Percentiles rank a stretch among this genome's conserved stretches.
Evolutionary conservation across 2,888 invertebrate species (phyloP).

Genomic region (Nymphalis urticae): DNA sequence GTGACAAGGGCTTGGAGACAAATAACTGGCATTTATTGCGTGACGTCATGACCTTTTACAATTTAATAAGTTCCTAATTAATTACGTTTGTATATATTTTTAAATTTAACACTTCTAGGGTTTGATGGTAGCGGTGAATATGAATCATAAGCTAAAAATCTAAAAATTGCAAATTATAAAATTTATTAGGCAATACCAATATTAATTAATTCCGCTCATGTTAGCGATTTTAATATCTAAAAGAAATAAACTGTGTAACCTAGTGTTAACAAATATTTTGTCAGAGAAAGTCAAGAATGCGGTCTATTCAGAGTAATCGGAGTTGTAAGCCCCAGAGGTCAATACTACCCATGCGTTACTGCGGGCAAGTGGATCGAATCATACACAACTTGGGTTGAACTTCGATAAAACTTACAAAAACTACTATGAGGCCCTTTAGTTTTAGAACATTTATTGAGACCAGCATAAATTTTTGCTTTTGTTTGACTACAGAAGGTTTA

Average conservation of each 20-base stretch:
- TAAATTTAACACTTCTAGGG: background rate
- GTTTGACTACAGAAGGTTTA: too few species aligned
- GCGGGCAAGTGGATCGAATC: background rate
- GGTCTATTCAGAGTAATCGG: background rate
- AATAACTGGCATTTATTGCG: background rate
- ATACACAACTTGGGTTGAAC: background rate
- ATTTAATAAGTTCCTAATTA: background rate
- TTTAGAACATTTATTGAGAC: too few species aligned
- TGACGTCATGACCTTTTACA: conserved; percentile 5
- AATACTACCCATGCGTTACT: background rate
- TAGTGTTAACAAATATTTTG: background rate
- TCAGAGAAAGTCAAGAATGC: background rate
- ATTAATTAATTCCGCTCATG: too few species aligned
- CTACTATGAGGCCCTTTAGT: background rate
- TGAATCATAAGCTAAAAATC: too few species aligned
- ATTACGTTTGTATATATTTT: background rate
- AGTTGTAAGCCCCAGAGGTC: background rate
- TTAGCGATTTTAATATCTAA: too few species aligned
- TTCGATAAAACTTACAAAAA: background rate
- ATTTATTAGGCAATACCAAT: too few species aligned
- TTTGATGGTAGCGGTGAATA: background rate
- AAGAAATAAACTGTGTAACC: too few species aligned
- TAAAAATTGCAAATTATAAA: too few species aligned
- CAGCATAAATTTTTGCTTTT: too few species aligned
- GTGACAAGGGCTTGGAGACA: conserved; percentile 15